Percentiles rank a stretch among this genome's conserved stretches.
phyloP scores from a whole-genome alignment of 92 coral and sea anemone genomes.

The Galaxea fascicularis region DNA sequence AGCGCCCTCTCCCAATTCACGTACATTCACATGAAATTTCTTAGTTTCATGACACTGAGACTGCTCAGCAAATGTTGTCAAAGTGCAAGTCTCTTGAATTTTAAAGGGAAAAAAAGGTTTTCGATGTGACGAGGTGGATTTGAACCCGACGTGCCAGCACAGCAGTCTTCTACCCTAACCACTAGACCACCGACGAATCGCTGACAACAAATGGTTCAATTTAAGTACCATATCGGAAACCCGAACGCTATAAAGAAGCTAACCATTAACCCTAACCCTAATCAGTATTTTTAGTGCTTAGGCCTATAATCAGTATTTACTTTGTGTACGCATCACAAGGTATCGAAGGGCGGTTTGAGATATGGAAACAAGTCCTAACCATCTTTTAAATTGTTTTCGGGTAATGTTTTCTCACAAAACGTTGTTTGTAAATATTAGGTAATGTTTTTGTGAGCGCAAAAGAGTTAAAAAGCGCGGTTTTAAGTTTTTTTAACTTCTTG shows the following conservation, averaged over 20 bases:
- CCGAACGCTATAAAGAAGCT: too few relatives aligned
- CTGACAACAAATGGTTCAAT: too few relatives aligned
- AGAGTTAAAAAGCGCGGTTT: conserved; percentile 14
- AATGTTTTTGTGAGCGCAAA: conserved; percentile 12
- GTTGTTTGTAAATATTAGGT: conserved; percentile 7
- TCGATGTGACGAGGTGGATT: conserved; percentile 19
- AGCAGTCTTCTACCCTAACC: too few relatives aligned
- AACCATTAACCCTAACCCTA: too few relatives aligned
- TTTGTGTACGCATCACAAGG: conserved; percentile 9
- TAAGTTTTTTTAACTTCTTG: neutral
- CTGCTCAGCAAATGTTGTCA: conserved; percentile 15
- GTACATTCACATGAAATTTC: too few relatives aligned
- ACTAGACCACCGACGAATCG: too few relatives aligned
- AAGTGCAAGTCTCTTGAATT: conserved; percentile 19
- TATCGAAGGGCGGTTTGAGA: conserved; percentile 16
- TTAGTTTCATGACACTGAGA: neutral
- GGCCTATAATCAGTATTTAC: too few relatives aligned
- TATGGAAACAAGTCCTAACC: conserved; percentile 23
- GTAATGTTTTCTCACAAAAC: conserved; percentile 14
- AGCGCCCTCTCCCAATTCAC: neutral
- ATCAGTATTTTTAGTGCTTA: too few relatives aligned
- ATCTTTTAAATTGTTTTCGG: conserved; percentile 31
- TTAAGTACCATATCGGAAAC: too few relatives aligned
- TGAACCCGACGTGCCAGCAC: too few relatives aligned
- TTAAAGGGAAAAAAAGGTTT: conserved; percentile 18